phyloP scores from a whole-genome alignment of 2,888 invertebrate species.

The Sialis fuliginosa region DNA sequence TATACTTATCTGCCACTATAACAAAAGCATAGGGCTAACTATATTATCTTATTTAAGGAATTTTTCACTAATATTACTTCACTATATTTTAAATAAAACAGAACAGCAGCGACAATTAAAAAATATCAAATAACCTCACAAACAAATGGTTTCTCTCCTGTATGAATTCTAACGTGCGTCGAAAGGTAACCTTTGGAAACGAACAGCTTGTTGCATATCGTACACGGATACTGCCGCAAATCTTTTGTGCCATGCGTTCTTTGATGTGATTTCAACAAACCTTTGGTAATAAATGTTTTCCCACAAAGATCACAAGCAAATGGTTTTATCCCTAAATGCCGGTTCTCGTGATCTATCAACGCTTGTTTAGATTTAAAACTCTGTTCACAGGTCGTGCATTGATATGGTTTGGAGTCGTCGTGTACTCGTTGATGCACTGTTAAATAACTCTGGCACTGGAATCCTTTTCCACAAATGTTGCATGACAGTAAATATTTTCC shows the following conservation, averaged over 20 bases:
- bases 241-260: slow-evolving; percentile 37
- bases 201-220: slow-evolving; percentile 38
- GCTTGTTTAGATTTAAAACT: slow-evolving; percentile 42
- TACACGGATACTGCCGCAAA: slow-evolving; percentile 38
- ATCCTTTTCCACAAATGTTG: slow-evolving; percentile 39
- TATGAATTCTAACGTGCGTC: slow-evolving; percentile 37
- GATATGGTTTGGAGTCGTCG: slow-evolving; percentile 36
- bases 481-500: slow-evolving; percentile 21
- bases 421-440: slow-evolving; percentile 41
- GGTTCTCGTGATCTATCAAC: slow-evolving; percentile 36
- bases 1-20: slow-evolving; percentile 16
- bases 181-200: slow-evolving; percentile 41
- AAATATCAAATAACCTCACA: slow-evolving; percentile 29
- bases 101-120: neutral
- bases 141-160: slow-evolving; percentile 38
- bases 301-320: slow-evolving; percentile 38
- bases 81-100: no score
- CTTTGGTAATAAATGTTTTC: slow-evolving; percentile 38
- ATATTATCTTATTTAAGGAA: no score
- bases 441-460: slow-evolving; percentile 39
- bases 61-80: no score
- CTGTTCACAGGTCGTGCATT: slow-evolving; percentile 35
- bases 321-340: slow-evolving; percentile 39
- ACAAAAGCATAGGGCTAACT: no score
- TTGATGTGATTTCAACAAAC: slow-evolving; percentile 37